phyloP scores from a whole-genome alignment of 2,797 vertebrate genomes.

The Ctenopoma kingsleyae region DNA sequence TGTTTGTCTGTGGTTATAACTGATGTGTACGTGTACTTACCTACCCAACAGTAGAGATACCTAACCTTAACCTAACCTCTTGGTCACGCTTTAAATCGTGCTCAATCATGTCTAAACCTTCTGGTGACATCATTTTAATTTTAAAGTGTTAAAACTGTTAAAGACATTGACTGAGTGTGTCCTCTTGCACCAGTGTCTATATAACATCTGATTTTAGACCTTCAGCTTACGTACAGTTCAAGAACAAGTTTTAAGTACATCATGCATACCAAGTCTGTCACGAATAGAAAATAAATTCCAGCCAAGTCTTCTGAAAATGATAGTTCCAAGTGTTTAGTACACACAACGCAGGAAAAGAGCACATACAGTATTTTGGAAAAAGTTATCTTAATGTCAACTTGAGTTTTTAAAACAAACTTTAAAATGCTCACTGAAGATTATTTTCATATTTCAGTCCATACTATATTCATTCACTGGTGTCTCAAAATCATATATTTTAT shows the following conservation, averaged over 20 bases:
- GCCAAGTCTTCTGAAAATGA: neutral
- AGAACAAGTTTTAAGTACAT: neutral
- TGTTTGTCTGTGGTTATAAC: neutral
- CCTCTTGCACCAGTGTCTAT: neutral
- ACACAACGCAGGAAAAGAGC: no score
- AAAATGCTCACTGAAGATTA: neutral
- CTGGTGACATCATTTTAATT: no score
- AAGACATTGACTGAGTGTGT: neutral
- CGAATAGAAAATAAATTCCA: neutral
- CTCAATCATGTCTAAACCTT: no score
- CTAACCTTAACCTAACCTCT: no score
- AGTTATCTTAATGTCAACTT: no score
- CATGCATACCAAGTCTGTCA: neutral
- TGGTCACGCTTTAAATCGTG: no score
- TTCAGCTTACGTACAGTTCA: neutral
- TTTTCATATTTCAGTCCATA: conserved; percentile 20
- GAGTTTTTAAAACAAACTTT: conserved; percentile 34
- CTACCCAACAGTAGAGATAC: no score
- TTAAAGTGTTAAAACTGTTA: no score
- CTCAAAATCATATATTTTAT: conserved; percentile 10
- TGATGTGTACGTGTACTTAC: neutral
- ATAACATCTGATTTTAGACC: neutral
- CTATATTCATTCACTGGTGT: conserved; percentile 8
- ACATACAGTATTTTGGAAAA: no score
- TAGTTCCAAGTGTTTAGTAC: neutral